A percentile compares a stretch with the other conserved stretches of the same genome.
Conservation (phyloP, 2,888 invertebrate genomes). For the Andrena trimmerana region DNA sequence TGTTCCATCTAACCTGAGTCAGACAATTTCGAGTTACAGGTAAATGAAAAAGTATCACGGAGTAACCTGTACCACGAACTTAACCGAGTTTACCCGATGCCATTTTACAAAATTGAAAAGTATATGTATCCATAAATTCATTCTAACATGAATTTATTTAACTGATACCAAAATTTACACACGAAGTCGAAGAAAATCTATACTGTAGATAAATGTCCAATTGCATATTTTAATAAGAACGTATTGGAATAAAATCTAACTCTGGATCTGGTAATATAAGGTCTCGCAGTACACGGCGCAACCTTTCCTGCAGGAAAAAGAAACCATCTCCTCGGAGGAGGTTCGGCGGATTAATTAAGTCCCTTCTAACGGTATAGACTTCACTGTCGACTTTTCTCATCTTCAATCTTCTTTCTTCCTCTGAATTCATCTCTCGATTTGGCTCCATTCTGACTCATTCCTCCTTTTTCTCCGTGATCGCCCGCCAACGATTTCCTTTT, state of each 20-base stretch:
- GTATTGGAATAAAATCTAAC: constrained; percentile 21
- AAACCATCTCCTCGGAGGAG: constrained; percentile 57
- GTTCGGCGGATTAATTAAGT: constrained; percentile 76
- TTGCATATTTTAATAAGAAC: constrained; percentile 1
- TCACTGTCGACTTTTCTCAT: constrained; percentile 72
- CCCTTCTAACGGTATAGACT: constrained; percentile 70
- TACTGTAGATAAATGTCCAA: neutral
- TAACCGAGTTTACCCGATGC: too few relatives aligned
- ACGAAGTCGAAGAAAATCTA: neutral
- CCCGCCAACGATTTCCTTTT: constrained; percentile 60
- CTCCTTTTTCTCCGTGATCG: constrained; percentile 39
- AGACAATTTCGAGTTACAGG: too few relatives aligned
- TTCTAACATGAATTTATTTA: neutral
- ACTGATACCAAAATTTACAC: neutral
- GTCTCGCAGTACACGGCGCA: constrained; percentile 57
- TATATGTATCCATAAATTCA: neutral
- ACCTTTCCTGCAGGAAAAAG: constrained; percentile 53
- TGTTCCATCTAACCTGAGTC: too few relatives aligned
- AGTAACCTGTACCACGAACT: too few relatives aligned
- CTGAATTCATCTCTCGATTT: constrained; percentile 67
- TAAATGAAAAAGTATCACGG: too few relatives aligned
- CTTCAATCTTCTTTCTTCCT: constrained; percentile 57
- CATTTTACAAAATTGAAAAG: neutral
- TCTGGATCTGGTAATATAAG: constrained; percentile 40
- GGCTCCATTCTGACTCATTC: constrained; percentile 52